Base-by-base conservation (phyloP, 2,888 invertebrate species). In the Drosophila quasianomalipes region DNA sequence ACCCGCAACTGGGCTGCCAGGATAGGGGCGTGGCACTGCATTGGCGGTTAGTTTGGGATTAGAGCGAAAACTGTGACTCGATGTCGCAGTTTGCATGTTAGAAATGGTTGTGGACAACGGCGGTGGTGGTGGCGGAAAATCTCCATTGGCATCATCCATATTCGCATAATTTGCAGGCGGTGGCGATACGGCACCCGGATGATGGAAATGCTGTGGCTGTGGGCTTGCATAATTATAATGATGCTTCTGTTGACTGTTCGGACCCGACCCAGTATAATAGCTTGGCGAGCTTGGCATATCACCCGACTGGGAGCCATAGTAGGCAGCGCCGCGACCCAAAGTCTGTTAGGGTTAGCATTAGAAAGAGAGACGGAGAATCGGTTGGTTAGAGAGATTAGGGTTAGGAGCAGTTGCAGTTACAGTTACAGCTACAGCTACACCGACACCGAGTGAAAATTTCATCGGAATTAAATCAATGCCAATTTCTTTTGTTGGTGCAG, bases 1-100 rank as follows among this genome's bases (percentile, higher is more conserved):
- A 19, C 78, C 79, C 12, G 75, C 72, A 19, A 82, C 84, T 53
- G 91, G 89, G 79, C 92, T 92, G 51, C 93, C 93, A 51, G 92
- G 93, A 76, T 94, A 94, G 61, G 93, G 93, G 19, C 93, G 92
- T 73, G 93, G 94, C 79, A 93, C 92, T 51, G 93, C 92, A 79
- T 93, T 94, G 76, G 93, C 94, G 78, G 93, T 94, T 91, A 94
- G 82, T 86, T 92, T 93, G 35, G 93, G 93, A 84, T 93, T 93
- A 91, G 93, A 88, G 78, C 93, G 91, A 80, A 92, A 93, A 76
- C 92, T 91, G 73, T 89, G 84, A 79, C 77, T 85, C 44, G 87
- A 76, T n/a, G 92, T 92, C 28, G 92, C 91, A 10, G 90, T 91
- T 79, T 92, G 92, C 92, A 92, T 92, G 80, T 92, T 91, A 81